These are phyloP conservation scores for Paedocypris sp. DNA, from an alignment of 2,113 vertebrate species.

Conservation along the genomic window DNA sequence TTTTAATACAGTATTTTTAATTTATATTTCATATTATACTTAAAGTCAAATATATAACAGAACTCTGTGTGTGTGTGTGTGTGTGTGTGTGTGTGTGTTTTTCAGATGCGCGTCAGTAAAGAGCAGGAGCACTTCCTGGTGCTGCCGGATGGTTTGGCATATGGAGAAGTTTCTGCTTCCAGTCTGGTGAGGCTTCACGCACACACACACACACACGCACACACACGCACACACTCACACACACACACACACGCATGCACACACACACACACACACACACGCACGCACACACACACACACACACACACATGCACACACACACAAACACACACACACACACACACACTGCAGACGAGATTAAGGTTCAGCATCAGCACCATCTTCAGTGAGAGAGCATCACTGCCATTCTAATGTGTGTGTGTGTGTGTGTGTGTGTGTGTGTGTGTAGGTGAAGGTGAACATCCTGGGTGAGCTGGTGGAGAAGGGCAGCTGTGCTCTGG, in stretches of 20 bases:
- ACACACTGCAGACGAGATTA: too few relatives aligned
- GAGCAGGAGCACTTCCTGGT: constrained; percentile 95
- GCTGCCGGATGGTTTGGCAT: constrained; percentile 76
- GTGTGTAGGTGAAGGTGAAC: constrained; percentile 86
- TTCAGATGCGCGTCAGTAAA: constrained; percentile 86
- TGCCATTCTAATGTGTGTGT: background rate
- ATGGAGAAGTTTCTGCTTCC: constrained; percentile 80
- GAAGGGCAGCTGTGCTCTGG: constrained; percentile 78
- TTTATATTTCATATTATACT: too few relatives aligned
- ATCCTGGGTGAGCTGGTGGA: constrained; percentile 87
- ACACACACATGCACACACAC: too few relatives aligned
- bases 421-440: background rate
- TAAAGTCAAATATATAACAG: too few relatives aligned
- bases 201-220: background rate
- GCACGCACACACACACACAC: too few relatives aligned
- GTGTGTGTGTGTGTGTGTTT: background rate
- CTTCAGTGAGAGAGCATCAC: too few relatives aligned
- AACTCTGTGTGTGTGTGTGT: background rate
- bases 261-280: too few relatives aligned
- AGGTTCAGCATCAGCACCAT: too few relatives aligned
- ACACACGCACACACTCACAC: background rate
- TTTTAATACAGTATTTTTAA: too few relatives aligned
- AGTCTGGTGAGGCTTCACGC: constrained; percentile 71
- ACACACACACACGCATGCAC: too few relatives aligned
- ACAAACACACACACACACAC: too few relatives aligned